Conservation (phyloP, 2,113 vertebrate species). For the Malurus alboscapulatus region DNA sequence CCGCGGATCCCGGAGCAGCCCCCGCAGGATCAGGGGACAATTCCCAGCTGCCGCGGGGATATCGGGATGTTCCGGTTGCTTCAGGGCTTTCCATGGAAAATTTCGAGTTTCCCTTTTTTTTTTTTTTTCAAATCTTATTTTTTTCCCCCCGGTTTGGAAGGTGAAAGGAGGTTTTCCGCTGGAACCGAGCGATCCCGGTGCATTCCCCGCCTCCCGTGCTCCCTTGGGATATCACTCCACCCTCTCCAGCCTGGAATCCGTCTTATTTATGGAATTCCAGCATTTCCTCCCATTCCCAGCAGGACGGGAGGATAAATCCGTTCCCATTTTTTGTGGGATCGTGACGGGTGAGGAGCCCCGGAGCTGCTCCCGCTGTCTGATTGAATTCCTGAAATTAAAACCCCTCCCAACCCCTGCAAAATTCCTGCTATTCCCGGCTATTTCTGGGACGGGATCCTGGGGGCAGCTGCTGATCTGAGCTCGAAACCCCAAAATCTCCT, state of each 20-base stretch:
- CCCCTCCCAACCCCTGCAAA: not conserved
- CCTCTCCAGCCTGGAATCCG: not conserved
- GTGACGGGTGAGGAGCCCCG: not conserved
- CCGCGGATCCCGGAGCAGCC: not conserved
- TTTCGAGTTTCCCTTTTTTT: not conserved
- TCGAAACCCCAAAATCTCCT: not conserved
- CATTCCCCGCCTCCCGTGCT: not conserved
- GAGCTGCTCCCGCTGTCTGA: not conserved
- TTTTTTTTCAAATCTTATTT: too few relatives aligned
- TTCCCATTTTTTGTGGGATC: not conserved
- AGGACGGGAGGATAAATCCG: not conserved
- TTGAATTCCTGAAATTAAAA: not conserved
- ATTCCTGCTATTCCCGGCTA: not conserved
- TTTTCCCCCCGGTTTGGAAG: too few relatives aligned
- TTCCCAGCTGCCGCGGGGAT: not conserved
- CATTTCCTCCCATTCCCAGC: not conserved
- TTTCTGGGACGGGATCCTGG: not conserved
- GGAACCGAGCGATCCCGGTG: not conserved
- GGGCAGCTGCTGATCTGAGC: not conserved
- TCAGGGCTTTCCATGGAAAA: not conserved
- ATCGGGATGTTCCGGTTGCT: not conserved
- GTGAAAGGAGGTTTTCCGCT: not conserved
- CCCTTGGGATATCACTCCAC: conserved; percentile 4
- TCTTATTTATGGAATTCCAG: not conserved
- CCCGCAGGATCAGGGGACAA: not conserved